Percentiles rank a stretch among this genome's conserved stretches.
Conservation (phyloP, 1,140 invertebrate genomes). For the Nylanderia fulva region DNA sequence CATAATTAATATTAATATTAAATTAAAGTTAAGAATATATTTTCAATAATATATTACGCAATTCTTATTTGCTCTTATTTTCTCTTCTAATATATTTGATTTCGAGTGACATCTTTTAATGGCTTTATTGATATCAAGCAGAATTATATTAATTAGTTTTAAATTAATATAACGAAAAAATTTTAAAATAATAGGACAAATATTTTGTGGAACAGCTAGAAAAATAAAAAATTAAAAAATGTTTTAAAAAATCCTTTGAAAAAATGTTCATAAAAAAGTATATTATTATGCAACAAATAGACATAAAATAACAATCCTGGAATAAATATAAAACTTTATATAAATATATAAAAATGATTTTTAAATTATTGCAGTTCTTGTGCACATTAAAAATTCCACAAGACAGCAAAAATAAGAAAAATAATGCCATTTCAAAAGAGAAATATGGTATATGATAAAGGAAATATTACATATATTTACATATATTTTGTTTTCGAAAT, state of each 20-base stretch:
- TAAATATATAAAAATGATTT: slow-evolving; percentile 1
- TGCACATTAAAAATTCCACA: background rate
- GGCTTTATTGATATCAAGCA: background rate
- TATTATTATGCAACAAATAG: background rate
- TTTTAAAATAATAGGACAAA: background rate
- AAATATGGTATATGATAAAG: background rate
- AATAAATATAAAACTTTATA: background rate
- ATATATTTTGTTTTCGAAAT: background rate
- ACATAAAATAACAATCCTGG: background rate
- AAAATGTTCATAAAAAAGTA: background rate
- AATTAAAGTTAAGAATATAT: background rate
- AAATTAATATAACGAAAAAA: background rate
- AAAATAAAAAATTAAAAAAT: background rate
- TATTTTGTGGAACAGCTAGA: background rate
- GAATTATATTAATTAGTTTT: background rate
- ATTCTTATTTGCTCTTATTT: too few species aligned
- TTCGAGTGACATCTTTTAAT: background rate
- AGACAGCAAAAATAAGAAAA: background rate
- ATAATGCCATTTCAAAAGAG: background rate
- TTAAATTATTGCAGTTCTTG: background rate
- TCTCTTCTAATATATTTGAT: background rate
- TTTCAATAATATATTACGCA: background rate
- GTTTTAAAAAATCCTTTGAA: background rate
- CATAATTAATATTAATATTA: background rate
- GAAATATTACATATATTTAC: too few species aligned